phyloP scores from a whole-genome alignment of 2,888 invertebrate species.

The Stenoptilia bipunctidactyla region DNA sequence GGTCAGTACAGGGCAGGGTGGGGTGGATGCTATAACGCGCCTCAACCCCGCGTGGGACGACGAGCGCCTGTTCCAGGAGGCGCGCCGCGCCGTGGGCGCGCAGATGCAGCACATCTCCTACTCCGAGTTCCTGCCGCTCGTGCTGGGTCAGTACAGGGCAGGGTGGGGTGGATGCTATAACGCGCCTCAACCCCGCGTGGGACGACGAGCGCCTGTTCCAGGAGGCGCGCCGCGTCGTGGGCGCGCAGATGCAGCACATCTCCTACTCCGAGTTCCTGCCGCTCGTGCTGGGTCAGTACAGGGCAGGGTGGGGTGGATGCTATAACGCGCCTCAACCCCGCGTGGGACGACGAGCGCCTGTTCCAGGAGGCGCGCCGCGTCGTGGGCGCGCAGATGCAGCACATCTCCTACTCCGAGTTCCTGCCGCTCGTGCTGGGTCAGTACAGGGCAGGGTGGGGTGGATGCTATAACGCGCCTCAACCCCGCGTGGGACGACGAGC shows the following conservation, averaged over 20 bases:
- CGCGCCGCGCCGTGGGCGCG: slow-evolving; percentile 82
- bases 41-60: slow-evolving; percentile 86
- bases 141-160: slow-evolving; percentile 82
- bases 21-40: too few species aligned
- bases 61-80: slow-evolving; percentile 82
- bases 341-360: slow-evolving; percentile 83
- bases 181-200: slow-evolving; percentile 80
- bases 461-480: slow-evolving; percentile 76
- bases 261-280: slow-evolving; percentile 88
- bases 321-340: slow-evolving; percentile 76
- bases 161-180: too few species aligned
- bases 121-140: slow-evolving; percentile 82
- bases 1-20: too few species aligned
- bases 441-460: too few species aligned
- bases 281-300: slow-evolving; percentile 78
- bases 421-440: slow-evolving; percentile 81
- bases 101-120: slow-evolving; percentile 91
- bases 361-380: slow-evolving; percentile 86
- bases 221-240: slow-evolving; percentile 82
- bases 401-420: slow-evolving; percentile 88
- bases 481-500: slow-evolving; percentile 85
- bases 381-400: slow-evolving; percentile 86
- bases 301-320: too few species aligned
- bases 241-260: slow-evolving; percentile 89
- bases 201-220: slow-evolving; percentile 82